Evolutionary conservation across 2,797 vertebrate genomes (phyloP), one percentile per base, ranked within the genome.

Genomic region (Paramormyrops hopkinsi): DNA sequence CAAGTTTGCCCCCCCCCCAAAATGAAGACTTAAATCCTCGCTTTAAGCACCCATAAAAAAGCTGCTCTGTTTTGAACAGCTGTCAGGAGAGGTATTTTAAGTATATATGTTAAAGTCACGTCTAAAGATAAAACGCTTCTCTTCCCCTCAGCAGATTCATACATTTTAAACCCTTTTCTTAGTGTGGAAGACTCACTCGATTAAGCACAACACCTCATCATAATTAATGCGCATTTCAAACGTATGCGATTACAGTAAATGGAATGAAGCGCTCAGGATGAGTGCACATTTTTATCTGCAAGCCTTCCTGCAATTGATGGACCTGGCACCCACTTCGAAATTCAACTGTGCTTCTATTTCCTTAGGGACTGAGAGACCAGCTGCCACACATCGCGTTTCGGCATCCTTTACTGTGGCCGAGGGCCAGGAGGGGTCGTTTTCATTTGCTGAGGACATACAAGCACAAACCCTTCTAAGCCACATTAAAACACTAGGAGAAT

Each of bases 171-270:
- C 11, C 50, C 33, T 25, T 84, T n/a, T 56, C 11, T 8, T 14
- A 41, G 33, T 54, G 88, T 44, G 14, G 22, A 86, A 85, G 83
- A 37, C 50, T 54, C 85, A 33, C 51, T 86, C 51, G 22, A 86
- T 65, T 69, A 85, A 41, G 25, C 88, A 86, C 37, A 50, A 14
- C 22, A n/a, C 25, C n/a, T 50, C 59, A 69, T 51, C 56, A 17
- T 51, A 69, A 89, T 85, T 85, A 89, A 89, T 29, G 56, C 41
- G 9, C 14, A 12, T 86, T 86, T 89, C 54, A 89, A 89, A 86
- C 25, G 46, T 44, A 46, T 69, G 54, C 82, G 84, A 89, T 85
- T 89, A 69, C 25, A 89, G 56, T 44, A 51, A 65, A 84, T 22
- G 29, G 88, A 59, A 89, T 46, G 82, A 48, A 14, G 88, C 88